Percentiles rank a stretch among this genome's conserved stretches.
phyloP scores from a whole-genome alignment of 2,888 invertebrate genomes.

The Chymomyza fuscimana region DNA sequence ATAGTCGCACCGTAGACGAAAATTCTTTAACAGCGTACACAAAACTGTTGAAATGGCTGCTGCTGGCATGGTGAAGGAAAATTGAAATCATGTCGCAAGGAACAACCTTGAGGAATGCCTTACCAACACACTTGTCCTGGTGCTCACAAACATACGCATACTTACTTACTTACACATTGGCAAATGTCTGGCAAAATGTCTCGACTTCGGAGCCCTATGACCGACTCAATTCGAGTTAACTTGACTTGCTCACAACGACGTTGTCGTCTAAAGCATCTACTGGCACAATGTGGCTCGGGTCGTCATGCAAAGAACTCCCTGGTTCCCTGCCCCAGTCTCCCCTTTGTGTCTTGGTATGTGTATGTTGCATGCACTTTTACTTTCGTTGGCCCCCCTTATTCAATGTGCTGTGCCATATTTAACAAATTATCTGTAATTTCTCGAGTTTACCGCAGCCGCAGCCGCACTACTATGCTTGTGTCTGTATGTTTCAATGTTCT shows the following conservation, averaged over 20 bases:
- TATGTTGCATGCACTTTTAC: constrained; percentile 62
- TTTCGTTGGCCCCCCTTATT: constrained; percentile 37
- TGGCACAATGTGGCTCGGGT: not conserved
- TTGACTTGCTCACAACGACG: constrained; percentile 36
- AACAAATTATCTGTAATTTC: constrained; percentile 77
- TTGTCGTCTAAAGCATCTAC: not conserved
- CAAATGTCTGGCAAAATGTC: constrained; percentile 67
- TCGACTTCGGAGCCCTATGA: not conserved
- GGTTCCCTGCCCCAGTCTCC: constrained; percentile 10
- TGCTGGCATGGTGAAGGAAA: constrained; percentile 50
- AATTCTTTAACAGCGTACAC: constrained; percentile 55
- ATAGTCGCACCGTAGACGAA: constrained; percentile 18
- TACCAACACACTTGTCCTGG: not conserved
- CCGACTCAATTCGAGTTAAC: constrained; percentile 53
- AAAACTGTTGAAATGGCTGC: constrained; percentile 4
- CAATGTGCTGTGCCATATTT: constrained; percentile 63
- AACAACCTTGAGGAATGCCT: constrained; percentile 78
- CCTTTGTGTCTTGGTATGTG: constrained; percentile 11
- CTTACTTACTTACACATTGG: constrained; percentile 30
- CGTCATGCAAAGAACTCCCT: not conserved
- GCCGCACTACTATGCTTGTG: not conserved
- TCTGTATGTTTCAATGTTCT: not conserved
- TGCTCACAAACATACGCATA: constrained; percentile 31
- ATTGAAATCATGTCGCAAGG: constrained; percentile 67
- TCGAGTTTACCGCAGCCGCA: constrained; percentile 39